These are phyloP conservation scores for Parauchenoglanis ngamensis DNA, from an alignment of 2,797 vertebrate species.

Conservation along the genomic window DNA sequence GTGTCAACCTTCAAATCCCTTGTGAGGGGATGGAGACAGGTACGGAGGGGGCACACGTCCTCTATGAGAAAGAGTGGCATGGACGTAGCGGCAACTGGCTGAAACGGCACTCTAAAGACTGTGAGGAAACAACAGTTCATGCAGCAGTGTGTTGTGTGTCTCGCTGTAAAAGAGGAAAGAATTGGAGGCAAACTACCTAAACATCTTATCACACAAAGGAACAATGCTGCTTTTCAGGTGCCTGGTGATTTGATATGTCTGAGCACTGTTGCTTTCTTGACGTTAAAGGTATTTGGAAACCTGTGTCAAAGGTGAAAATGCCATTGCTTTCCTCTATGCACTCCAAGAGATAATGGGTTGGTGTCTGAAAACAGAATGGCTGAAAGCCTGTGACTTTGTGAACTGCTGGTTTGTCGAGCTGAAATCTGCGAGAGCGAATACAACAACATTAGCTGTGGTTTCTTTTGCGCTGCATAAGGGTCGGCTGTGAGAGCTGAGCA, in stretches of 20 bases:
- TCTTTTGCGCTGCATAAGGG: neutral
- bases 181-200: slow-evolving; percentile 39
- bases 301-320: slow-evolving; percentile 39
- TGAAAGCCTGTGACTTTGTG: slow-evolving; percentile 20
- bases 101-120: slow-evolving; percentile 44
- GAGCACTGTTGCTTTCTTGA: slow-evolving; percentile 29
- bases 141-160: neutral
- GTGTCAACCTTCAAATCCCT: slow-evolving; percentile 25
- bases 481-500: neutral
- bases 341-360: slow-evolving; percentile 29
- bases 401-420: slow-evolving; percentile 15
- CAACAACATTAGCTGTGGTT: slow-evolving; percentile 6
- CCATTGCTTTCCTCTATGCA: slow-evolving; percentile 25
- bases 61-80: slow-evolving; percentile 30
- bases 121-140: slow-evolving; percentile 34
- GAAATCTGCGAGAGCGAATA: neutral
- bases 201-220: slow-evolving; percentile 43
- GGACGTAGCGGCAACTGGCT: slow-evolving; percentile 23
- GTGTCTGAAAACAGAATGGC: slow-evolving; percentile 18
- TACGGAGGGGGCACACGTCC: neutral
- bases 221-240: slow-evolving; percentile 8
- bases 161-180: slow-evolving; percentile 31
- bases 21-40: neutral
- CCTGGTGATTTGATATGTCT: slow-evolving; percentile 45
- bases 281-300: slow-evolving; percentile 40